Percentiles rank a stretch among this genome's conserved stretches.
Conservation (phyloP, 2,797 vertebrate genomes). For the Clarias fuscus region DNA sequence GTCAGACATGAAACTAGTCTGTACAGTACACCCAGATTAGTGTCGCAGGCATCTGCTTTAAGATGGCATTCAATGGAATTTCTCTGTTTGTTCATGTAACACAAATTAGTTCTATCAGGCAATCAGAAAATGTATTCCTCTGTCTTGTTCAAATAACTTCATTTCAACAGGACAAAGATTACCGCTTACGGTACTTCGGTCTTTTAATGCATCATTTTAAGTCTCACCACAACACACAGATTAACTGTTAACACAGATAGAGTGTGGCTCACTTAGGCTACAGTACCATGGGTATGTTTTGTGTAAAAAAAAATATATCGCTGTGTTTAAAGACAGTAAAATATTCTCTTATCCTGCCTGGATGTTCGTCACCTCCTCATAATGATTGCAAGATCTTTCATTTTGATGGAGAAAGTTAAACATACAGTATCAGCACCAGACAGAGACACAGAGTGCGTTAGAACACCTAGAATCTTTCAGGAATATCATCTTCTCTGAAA, state of each 20-base stretch:
- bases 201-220: background rate
- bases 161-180: background rate
- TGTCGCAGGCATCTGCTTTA: background rate
- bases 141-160: too few species aligned
- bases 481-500: background rate
- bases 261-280: too few species aligned
- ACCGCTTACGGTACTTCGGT: background rate
- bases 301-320: background rate
- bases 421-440: background rate
- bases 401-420: background rate
- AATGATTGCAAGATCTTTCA: background rate
- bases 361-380: background rate
- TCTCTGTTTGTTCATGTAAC: background rate
- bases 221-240: background rate
- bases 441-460: background rate
- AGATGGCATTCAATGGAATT: background rate
- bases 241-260: background rate
- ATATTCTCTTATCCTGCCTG: background rate
- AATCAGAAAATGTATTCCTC: background rate
- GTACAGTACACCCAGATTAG: background rate
- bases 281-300: background rate
- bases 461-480: background rate
- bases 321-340: background rate
- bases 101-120: background rate
- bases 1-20: background rate